Evolutionary conservation across 1,140 invertebrate genomes (phyloP).

Genomic region (Zaprionus davidi): DNA sequence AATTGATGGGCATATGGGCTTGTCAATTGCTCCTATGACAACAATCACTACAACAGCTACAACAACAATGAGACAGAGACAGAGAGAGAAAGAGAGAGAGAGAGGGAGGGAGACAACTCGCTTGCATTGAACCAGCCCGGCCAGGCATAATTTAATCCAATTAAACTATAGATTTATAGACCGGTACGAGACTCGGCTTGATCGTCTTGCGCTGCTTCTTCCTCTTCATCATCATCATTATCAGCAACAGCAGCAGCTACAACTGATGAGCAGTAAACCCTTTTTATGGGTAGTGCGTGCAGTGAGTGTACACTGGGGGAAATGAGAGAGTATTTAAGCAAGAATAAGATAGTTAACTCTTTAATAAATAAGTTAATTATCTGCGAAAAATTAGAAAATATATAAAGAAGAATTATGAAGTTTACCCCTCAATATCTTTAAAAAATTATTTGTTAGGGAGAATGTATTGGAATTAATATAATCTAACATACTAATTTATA

Average conservation of each 20-base stretch:
- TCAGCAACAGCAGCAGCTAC: neutral
- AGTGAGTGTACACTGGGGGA: constrained; percentile 44
- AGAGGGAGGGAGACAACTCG: constrained; percentile 11
- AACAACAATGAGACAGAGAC: neutral
- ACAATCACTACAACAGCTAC: constrained; percentile 20
- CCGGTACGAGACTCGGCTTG: constrained; percentile 26
- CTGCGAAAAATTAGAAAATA: neutral
- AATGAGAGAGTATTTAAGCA: constrained; percentile 20
- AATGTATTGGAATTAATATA: no score
- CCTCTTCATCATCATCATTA: neutral
- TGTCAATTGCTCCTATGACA: constrained; percentile 33
- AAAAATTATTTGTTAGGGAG: no score
- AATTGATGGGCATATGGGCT: constrained; percentile 42
- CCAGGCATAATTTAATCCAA: constrained; percentile 77
- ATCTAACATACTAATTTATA: no score
- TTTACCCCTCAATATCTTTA: no score
- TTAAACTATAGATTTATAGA: constrained; percentile 78
- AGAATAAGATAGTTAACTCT: neutral
- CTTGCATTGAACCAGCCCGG: constrained; percentile 52
- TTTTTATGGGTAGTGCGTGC: constrained; percentile 65
- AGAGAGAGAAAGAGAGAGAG: neutral
- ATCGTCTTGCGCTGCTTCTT: constrained; percentile 27
- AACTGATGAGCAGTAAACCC: constrained; percentile 47
- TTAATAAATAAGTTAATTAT: neutral
- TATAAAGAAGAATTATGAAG: neutral